Evolutionary conservation across 2,888 invertebrate species (phyloP).

Genomic region (Hedya salicella): DNA sequence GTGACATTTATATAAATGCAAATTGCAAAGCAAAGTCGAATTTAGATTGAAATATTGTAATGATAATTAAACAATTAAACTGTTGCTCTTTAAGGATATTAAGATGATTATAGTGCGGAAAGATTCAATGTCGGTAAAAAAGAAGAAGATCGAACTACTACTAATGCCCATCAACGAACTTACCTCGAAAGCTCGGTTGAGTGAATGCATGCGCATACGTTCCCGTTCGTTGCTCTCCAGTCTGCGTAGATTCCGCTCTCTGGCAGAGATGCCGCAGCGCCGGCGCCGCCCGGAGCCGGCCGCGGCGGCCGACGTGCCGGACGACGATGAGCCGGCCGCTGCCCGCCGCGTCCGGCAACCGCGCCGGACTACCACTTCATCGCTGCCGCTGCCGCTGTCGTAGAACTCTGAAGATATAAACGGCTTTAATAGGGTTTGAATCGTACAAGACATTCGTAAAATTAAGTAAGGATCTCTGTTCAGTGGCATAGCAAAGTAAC

Average conservation of each 20-base stretch:
- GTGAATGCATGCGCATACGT: conserved; percentile 95
- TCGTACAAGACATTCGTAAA: not conserved
- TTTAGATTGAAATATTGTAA: too few relatives aligned
- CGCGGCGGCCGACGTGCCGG: conserved; percentile 59
- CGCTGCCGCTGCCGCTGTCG: conserved; percentile 75
- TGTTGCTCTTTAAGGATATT: too few relatives aligned
- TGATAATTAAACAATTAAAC: too few relatives aligned
- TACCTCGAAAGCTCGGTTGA: conserved; percentile 96
- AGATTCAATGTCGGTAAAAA: too few relatives aligned
- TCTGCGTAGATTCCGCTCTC: conserved; percentile 93
- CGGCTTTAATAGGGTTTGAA: not conserved
- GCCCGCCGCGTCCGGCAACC: conserved; percentile 65
- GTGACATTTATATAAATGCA: too few relatives aligned
- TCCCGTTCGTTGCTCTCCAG: conserved; percentile 96
- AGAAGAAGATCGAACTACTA: too few relatives aligned
- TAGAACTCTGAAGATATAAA: conserved; percentile 65
- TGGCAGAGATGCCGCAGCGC: conserved; percentile 91
- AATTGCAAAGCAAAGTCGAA: too few relatives aligned
- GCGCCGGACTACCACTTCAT: conserved; percentile 64
- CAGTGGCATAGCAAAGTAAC: too few relatives aligned
- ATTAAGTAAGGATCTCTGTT: not conserved
- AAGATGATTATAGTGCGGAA: too few relatives aligned
- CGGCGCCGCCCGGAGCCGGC: conserved; percentile 84
- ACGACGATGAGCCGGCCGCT: conserved; percentile 61
- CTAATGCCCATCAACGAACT: too few relatives aligned